Conservation (phyloP, 2,797 vertebrate species). For the Enteromius argenteus region DNA sequence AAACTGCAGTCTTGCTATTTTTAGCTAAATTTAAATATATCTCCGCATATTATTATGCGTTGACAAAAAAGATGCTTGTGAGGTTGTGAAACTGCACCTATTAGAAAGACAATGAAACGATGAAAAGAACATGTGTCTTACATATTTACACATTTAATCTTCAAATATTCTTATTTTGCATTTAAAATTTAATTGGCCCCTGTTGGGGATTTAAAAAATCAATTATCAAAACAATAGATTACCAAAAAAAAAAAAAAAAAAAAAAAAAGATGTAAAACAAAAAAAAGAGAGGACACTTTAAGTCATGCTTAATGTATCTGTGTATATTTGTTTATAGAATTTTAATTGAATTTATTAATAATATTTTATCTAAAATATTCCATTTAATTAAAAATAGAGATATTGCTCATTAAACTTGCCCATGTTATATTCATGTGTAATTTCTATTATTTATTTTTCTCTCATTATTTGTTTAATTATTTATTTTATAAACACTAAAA, state of each 20-base stretch:
- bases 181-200: background rate
- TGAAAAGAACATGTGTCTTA: background rate
- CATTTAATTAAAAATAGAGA: background rate
- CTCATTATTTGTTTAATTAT: too few species aligned
- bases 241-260: too few species aligned
- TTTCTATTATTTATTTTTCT: too few species aligned
- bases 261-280: too few species aligned
- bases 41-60: background rate
- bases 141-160: background rate
- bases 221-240: too few species aligned
- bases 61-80: background rate
- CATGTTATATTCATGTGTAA: background rate
- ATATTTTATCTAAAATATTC: background rate
- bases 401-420: background rate
- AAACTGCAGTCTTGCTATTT: background rate
- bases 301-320: too few species aligned
- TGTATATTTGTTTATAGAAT: too few species aligned
- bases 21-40: background rate
- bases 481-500: background rate
- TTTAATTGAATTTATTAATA: too few species aligned
- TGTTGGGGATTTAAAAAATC: background rate
- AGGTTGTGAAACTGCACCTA: background rate
- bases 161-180: background rate
- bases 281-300: too few species aligned
- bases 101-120: background rate